A percentile compares a stretch with the other conserved stretches of the same genome.
These are phyloP conservation scores for Pseudomyrmex dendroicus DNA, from an alignment of 1,140 invertebrate genomes.

Conservation along the genomic window DNA sequence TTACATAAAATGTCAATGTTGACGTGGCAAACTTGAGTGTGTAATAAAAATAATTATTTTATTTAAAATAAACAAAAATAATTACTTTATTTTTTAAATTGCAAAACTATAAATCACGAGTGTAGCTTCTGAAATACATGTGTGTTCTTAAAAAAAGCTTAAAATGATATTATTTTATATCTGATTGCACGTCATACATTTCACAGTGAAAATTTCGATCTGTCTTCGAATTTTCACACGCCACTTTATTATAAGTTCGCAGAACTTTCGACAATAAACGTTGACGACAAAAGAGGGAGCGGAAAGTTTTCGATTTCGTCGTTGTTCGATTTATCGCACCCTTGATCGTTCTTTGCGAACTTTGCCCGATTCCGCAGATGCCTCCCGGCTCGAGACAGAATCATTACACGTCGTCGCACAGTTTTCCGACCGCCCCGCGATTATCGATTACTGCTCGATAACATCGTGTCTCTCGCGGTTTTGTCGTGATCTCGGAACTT, in stretches of 20 bases:
- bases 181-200: no score
- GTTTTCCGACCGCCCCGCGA: background rate
- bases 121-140: no score
- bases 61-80: no score
- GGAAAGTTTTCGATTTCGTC: constrained; percentile 10
- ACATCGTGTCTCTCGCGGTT: background rate
- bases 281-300: background rate
- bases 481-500: background rate
- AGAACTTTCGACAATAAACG: background rate
- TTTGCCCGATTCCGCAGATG: background rate
- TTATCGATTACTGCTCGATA: constrained; percentile 8
- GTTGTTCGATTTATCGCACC: constrained; percentile 50
- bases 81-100: no score
- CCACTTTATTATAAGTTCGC: constrained; percentile 25
- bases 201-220: background rate
- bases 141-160: background rate
- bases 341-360: constrained; percentile 51
- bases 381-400: background rate
- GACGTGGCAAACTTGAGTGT: no score
- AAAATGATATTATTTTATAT: background rate
- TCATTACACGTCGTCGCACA: background rate
- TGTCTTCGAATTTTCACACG: background rate
- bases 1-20: no score
- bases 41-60: no score
- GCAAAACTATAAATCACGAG: no score